These are phyloP conservation scores for Aurelia aurita DNA, from an alignment of 30 jellyfish, hydroid and myxozoan species.

Conservation along the genomic window DNA sequence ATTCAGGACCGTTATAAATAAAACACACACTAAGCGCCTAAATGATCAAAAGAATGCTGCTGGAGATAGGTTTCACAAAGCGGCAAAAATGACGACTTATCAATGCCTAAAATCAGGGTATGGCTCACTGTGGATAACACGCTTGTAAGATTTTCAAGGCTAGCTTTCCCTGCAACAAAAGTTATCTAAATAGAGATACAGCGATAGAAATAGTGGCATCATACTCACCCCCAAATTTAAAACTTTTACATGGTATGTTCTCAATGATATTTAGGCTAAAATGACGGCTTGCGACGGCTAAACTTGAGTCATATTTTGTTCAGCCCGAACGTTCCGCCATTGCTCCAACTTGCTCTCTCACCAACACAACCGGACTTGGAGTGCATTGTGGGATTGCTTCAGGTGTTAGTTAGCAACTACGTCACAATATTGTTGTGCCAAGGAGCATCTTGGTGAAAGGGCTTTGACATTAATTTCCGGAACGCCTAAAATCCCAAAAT, in stretches of 20 bases:
- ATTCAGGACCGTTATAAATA: too few species aligned
- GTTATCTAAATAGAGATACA: not conserved
- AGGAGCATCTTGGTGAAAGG: slow-evolving; percentile 10
- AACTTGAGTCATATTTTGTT: slow-evolving; percentile 18
- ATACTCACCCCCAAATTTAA: slow-evolving; percentile 36
- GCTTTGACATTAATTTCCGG: too few species aligned
- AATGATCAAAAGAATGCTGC: too few species aligned
- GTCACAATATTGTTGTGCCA: not conserved
- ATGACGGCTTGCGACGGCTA: slow-evolving; percentile 31
- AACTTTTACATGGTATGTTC: slow-evolving; percentile 49
- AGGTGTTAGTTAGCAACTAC: slow-evolving; percentile 54
- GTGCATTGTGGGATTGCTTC: slow-evolving; percentile 64
- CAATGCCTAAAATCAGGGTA: too few species aligned
- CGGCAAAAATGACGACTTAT: too few species aligned
- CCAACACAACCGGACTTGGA: slow-evolving; percentile 55
- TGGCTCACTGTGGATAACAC: slow-evolving; percentile 25
- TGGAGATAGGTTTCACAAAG: too few species aligned
- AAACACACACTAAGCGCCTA: too few species aligned
- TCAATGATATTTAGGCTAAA: not conserved
- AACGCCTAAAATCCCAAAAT: too few species aligned
- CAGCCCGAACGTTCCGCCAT: slow-evolving; percentile 59
- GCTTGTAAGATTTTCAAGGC: slow-evolving; percentile 48
- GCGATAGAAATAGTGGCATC: not conserved
- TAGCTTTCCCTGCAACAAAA: slow-evolving; percentile 35
- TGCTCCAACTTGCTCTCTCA: slow-evolving; percentile 59